Evolutionary conservation across 2,888 invertebrate genomes (phyloP), one percentile per base, ranked within the genome.

Genomic region (Sepioteuthis lessoniana): DNA sequence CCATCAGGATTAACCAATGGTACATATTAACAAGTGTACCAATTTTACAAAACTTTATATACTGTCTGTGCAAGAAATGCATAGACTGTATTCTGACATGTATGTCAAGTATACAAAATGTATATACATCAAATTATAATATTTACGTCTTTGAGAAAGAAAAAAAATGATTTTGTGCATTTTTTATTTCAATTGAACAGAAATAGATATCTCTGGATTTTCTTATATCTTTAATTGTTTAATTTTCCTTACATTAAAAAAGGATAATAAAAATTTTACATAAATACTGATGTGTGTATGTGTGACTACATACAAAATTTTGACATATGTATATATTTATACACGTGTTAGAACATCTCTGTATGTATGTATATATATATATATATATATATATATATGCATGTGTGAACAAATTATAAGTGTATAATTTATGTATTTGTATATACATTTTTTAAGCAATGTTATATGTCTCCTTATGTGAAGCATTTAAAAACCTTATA

Each of bases 211-310:
- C 35, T 13, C n/a, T 76, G n/a, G 16, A 76, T 76, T n/a, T 76
- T 76, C 76, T 76, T n/a, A 13, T n/a, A 76, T n/a, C 35, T 76
- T 13, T 16, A 76, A 35, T 76, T 76, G n/a, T n/a, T 76, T 76
- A 35, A 31, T n/a, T 76, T 76, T 76, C n/a, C 28, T 60, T 60
- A 31, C n/a, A n/a, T 76, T n/a, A 13, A 76, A 76, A 55, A 19
- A 47, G 16, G 16, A 76, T 76, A 76, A 35, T 4, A 35, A 76
- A 76, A 76, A 76, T 2, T 16, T 76, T 76, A n/a, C n/a, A 76
- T 76, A 76, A 76, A 76, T 76, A 35, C n/a, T 76, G n/a, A 76
- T n/a, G 76, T 76, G n/a, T 76, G 76, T 76, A n/a, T n/a, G 76
- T 76, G 76, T 76, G n/a, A 76, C 76, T 76, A 16, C 19, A 55